Evolutionary conservation across 2,113 vertebrate species (phyloP), one percentile per base, ranked within the genome.

Genomic region (Phalacrocorax aristotelis): DNA sequence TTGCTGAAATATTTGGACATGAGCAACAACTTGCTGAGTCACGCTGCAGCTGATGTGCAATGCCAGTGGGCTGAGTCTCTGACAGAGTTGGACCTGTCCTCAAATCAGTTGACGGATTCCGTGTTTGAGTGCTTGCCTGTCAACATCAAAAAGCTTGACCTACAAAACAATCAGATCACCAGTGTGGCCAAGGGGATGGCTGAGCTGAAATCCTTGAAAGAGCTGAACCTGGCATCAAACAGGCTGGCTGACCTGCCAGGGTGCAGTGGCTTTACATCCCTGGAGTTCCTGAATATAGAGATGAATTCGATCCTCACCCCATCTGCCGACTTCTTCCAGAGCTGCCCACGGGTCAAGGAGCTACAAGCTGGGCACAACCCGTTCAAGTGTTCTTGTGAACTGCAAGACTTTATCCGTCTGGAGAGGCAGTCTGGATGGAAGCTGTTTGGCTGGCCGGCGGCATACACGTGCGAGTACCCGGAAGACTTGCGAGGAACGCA

Each of bases 51-150:
- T 19, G 55, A 29, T 14, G 65, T 8, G 20, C 4, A 19, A 0
- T 99, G 99, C 51, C 8, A 1, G 8, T 99, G 99, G 99, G 96
- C 98, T 10, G 55, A 90, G 34, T 98, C 94, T 82, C 97, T 99
- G 83, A 75, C 62, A 54, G 94, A 96, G 21, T n/a, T 99, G 96
- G 98, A 98, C 94, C 92, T 99, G 84, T 98, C 98, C 65, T 99
- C 97, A 6, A 99, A 99, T 66, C 75, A 89, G 38, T 62, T 99
- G 85, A 97, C 91, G 1, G 97, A 98, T 1, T 95, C 95, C 0
- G 97, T 99, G 70, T 99, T 99, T 79, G 97, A 93, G 44, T 99
- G 99, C 94, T 96, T 99, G 54, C 99, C 99, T 22, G 94, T 72
- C 16, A 95, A 89, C 34, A 19, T 98, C 38, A 52, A 65, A 62